These are phyloP conservation scores for Aramus guarauna DNA, from an alignment of 2,113 vertebrate species.

Conservation along the genomic window DNA sequence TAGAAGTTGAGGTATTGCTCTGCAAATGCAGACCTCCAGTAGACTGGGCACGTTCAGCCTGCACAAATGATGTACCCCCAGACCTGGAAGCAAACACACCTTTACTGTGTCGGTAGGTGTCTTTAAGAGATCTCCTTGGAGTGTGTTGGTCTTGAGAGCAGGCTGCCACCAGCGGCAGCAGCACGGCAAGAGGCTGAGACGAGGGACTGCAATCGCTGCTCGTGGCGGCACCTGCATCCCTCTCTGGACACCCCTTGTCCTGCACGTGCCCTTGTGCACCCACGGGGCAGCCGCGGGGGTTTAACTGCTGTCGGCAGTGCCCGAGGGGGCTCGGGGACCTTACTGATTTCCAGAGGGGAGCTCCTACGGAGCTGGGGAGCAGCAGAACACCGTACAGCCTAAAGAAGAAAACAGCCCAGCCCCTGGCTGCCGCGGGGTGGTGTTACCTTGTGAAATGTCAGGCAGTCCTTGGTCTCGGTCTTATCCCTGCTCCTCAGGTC, in stretches of 20 bases:
- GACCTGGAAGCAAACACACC: not conserved
- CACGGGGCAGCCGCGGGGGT: accelerated
- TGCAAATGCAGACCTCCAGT: not conserved
- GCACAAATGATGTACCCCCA: too few species aligned
- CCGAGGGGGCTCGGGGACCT: not conserved
- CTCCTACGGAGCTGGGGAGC: not conserved
- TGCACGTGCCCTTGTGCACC: not conserved
- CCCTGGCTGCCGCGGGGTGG: not conserved
- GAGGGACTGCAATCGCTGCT: accelerated
- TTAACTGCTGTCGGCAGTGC: accelerated
- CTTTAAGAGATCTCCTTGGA: not conserved
- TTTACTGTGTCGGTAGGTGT: not conserved
- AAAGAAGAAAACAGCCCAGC: not conserved
- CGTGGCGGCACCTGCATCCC: accelerated
- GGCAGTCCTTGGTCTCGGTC: slow-evolving; percentile 75
- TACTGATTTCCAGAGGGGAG: accelerated
- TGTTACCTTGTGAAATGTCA: slow-evolving; percentile 82
- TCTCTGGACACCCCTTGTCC: accelerated
- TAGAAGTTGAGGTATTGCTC: not conserved
- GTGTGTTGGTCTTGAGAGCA: not conserved
- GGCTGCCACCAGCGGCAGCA: not conserved
- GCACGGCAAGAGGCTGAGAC: not conserved
- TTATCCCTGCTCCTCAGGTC: slow-evolving; percentile 75
- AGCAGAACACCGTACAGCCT: too few species aligned
- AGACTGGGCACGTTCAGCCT: too few species aligned